A percentile compares a stretch with the other conserved stretches of the same genome.
Conservation (phyloP, 2,888 invertebrate species). For the Listrodromus nycthemerus region DNA sequence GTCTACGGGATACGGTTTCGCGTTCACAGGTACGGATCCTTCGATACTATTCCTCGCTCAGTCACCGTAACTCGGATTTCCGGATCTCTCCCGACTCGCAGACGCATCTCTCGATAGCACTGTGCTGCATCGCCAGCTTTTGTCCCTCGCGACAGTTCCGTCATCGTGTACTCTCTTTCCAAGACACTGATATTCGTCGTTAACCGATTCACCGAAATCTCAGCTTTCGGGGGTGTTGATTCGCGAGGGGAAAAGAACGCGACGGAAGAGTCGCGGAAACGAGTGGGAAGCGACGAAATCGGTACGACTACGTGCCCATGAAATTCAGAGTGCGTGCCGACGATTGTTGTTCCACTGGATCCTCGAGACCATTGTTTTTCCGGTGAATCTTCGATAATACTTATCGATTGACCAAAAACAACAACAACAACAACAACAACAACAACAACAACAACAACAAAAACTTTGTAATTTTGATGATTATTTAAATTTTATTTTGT, state of each 20-base stretch:
- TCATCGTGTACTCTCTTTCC: too few species aligned
- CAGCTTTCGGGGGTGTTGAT: background rate
- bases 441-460: background rate
- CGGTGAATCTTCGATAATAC: background rate
- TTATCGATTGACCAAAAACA: background rate
- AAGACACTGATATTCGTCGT: too few species aligned
- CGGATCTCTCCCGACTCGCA: slow-evolving; percentile 8
- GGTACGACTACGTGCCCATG: slow-evolving; percentile 27
- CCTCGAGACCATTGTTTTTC: background rate
- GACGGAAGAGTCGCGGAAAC: background rate
- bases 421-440: background rate
- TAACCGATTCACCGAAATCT: background rate
- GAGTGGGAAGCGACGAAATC: background rate
- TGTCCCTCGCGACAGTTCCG: background rate
- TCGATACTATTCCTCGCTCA: slow-evolving; percentile 52
- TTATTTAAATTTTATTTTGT: background rate
- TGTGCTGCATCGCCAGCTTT: slow-evolving; percentile 2
- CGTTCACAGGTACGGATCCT: slow-evolving; percentile 43
- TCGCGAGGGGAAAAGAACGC: slow-evolving; percentile 1
- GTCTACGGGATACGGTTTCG: slow-evolving; percentile 31
- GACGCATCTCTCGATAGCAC: background rate
- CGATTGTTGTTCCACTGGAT: background rate
- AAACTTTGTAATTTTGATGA: background rate
- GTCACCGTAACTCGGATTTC: slow-evolving; percentile 26
- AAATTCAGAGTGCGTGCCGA: slow-evolving; percentile 42